These are phyloP conservation scores for Perccottus glenii DNA, from an alignment of 2,113 vertebrate species.

Conservation along the genomic window DNA sequence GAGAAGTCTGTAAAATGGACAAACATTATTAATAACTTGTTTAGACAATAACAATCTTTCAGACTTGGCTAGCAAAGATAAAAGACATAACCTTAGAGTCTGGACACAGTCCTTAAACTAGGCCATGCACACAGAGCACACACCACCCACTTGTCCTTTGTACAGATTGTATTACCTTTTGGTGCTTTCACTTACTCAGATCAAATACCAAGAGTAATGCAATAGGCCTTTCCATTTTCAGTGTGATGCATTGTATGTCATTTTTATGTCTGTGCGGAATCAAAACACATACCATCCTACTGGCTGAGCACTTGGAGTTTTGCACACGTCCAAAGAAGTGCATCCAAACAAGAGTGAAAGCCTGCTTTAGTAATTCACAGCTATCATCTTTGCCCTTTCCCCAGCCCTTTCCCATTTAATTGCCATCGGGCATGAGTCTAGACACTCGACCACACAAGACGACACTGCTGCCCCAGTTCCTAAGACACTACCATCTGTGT, in stretches of 20 bases:
- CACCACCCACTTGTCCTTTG: constrained; percentile 44
- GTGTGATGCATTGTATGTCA: neutral
- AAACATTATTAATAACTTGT: too few relatives aligned
- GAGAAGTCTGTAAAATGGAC: too few relatives aligned
- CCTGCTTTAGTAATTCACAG: constrained; percentile 23
- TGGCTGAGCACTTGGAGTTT: constrained; percentile 7
- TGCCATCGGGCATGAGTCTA: constrained; percentile 67
- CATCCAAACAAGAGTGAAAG: constrained; percentile 28
- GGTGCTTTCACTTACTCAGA: neutral
- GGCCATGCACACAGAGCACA: constrained; percentile 55
- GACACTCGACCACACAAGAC: constrained; percentile 77
- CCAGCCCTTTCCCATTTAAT: constrained; percentile 35
- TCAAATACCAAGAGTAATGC: constrained; percentile 28
- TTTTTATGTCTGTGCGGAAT: neutral
- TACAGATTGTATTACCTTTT: constrained; percentile 16
- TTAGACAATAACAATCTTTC: too few relatives aligned
- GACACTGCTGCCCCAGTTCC: constrained; percentile 57
- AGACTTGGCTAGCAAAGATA: neutral
- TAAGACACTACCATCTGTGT: constrained; percentile 65
- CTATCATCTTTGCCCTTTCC: constrained; percentile 19
- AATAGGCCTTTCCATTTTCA: neutral
- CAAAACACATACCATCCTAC: constrained; percentile 8
- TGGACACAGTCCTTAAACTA: constrained; percentile 51
- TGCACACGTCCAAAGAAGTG: constrained; percentile 10
- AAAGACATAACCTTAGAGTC: neutral